phyloP scores from a whole-genome alignment of 2,888 invertebrate species.

The Tetrapedia diversipes region DNA sequence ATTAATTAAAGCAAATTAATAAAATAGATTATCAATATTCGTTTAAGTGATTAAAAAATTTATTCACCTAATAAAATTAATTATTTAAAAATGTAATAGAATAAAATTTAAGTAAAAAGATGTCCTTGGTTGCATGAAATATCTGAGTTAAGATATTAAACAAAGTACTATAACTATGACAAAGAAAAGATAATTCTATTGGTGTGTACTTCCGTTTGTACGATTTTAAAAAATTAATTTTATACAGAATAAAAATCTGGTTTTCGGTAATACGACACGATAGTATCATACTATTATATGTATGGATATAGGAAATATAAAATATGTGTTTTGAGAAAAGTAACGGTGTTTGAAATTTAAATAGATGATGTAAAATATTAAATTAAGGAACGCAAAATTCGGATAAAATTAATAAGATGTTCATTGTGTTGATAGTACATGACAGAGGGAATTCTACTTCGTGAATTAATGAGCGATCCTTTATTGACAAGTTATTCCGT shows the following conservation, averaged over 20 bases:
- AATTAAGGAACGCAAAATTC: not conserved
- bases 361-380: not conserved
- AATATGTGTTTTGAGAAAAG: too few species aligned
- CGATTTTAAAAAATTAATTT: not conserved
- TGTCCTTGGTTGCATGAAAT: too few species aligned
- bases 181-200: too few species aligned
- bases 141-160: too few species aligned
- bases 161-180: too few species aligned
- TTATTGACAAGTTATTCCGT: conserved; percentile 94
- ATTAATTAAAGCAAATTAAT: not conserved
- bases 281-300: too few species aligned
- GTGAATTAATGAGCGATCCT: conserved; percentile 98
- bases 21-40: not conserved
- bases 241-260: not conserved
- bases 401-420: not conserved
- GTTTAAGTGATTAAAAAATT: too few species aligned
- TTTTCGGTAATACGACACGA: not conserved
- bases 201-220: too few species aligned
- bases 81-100: not conserved
- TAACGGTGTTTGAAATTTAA: too few species aligned
- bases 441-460: conserved; percentile 97
- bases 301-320: not conserved
- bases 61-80: too few species aligned
- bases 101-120: too few species aligned
- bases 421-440: conserved; percentile 87